Evolutionary conservation across 2,797 vertebrate genomes (phyloP).

Genomic region (Bufotes viridis): DNA sequence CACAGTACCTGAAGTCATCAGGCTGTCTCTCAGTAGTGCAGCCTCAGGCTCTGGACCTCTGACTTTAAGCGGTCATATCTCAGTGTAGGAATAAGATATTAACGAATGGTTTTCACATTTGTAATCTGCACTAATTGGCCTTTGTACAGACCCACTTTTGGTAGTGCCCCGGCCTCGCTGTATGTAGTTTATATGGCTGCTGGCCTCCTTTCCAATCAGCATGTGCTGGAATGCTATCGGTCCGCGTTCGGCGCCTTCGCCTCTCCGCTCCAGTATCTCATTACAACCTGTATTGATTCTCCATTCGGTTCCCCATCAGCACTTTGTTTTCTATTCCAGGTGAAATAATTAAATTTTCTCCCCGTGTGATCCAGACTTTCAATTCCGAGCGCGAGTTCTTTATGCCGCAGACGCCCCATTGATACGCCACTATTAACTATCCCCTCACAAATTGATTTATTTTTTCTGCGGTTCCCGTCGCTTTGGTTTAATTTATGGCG

Average conservation of each 20-base stretch:
- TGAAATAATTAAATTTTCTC: slow-evolving; percentile 27
- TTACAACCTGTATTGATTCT: slow-evolving; percentile 41
- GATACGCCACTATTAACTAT: not conserved
- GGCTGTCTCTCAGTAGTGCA: not conserved
- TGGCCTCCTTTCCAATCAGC: not conserved
- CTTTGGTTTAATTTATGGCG: not conserved
- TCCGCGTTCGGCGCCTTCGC: not conserved
- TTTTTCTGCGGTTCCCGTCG: not conserved
- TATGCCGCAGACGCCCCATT: not conserved
- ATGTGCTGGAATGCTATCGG: slow-evolving; percentile 6
- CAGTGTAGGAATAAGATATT: not conserved
- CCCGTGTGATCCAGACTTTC: not conserved
- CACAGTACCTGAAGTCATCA: too few species aligned
- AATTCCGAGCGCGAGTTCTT: not conserved
- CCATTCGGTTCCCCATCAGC: not conserved
- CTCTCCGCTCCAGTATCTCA: slow-evolving; percentile 3
- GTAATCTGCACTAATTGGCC: not conserved
- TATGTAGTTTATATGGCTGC: not conserved
- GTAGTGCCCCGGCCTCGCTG: not conserved
- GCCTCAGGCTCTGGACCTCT: not conserved
- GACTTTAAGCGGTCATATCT: not conserved
- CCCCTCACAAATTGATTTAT: not conserved
- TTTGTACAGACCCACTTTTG: too few species aligned
- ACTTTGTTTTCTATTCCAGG: slow-evolving; percentile 34
- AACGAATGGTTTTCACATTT: not conserved